Conservation (phyloP, 2,113 vertebrate genomes). For the Urocynchramus pylzowi region DNA sequence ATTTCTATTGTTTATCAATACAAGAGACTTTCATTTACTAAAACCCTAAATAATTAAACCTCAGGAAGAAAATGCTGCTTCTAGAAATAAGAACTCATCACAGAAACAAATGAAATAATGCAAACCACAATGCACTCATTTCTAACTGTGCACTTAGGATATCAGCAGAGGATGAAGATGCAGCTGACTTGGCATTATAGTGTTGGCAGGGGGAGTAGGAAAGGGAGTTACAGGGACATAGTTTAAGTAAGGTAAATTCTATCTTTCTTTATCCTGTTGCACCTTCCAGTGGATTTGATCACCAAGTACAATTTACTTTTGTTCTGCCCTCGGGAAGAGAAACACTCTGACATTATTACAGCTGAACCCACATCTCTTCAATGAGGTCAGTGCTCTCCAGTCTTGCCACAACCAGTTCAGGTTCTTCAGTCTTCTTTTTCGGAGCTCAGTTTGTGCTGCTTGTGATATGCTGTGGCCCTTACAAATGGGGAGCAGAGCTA, state of each 20-base stretch:
- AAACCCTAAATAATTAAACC: slow-evolving; percentile 25
- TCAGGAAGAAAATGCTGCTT: background rate
- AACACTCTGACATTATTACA: background rate
- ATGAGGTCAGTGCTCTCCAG: background rate
- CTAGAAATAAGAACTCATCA: background rate
- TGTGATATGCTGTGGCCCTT: background rate
- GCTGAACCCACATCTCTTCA: background rate
- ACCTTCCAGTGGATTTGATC: slow-evolving; percentile 46
- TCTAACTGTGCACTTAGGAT: background rate
- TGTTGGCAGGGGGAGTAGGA: background rate
- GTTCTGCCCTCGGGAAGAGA: background rate
- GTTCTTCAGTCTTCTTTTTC: background rate
- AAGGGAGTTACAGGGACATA: background rate
- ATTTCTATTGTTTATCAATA: slow-evolving; percentile 14
- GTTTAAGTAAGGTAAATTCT: background rate
- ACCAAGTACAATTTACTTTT: slow-evolving; percentile 14
- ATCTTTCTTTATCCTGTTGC: slow-evolving; percentile 41
- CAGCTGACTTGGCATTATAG: background rate
- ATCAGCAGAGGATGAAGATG: background rate
- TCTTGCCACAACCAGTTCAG: background rate
- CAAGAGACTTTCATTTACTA: slow-evolving; percentile 41
- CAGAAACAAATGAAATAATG: slow-evolving; percentile 28
- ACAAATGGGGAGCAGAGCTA: background rate
- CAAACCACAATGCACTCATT: slow-evolving; percentile 37
- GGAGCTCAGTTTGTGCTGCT: background rate